Evolutionary conservation across 2,113 vertebrate genomes (phyloP).

Genomic region (Eidolon helvum): DNA sequence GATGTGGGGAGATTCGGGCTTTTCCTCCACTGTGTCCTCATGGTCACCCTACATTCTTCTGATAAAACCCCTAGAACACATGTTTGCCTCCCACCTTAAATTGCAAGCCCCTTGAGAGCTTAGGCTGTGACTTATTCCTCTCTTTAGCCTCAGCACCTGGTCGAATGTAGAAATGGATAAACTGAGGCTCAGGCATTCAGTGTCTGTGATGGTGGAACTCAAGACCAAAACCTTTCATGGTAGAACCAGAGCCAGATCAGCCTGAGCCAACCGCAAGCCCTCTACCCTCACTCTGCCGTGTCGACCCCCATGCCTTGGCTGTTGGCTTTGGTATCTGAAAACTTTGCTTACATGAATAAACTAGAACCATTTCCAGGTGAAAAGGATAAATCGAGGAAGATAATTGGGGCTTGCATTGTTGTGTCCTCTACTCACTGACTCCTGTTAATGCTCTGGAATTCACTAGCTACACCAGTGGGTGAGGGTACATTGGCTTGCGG

Average conservation of each 20-base stretch:
- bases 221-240: not conserved
- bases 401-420: not conserved
- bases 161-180: not conserved
- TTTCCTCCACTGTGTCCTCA: not conserved
- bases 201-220: not conserved
- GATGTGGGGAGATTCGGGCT: rapidly evolving
- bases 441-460: not conserved
- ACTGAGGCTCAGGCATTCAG: not conserved
- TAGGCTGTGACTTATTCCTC: not conserved
- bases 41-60: not conserved
- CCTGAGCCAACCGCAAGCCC: not conserved
- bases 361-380: not conserved
- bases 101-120: too few species aligned
- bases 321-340: not conserved
- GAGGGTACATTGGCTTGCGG: not conserved
- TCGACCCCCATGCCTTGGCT: not conserved
- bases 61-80: not conserved
- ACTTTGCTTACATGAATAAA: not conserved
- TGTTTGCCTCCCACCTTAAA: not conserved
- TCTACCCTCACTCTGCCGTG: not conserved
- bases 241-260: not conserved
- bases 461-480: not conserved
- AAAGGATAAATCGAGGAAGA: not conserved
- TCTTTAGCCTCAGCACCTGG: not conserved
- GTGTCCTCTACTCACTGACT: rapidly evolving